Base-by-base conservation (phyloP, 2,113 vertebrate species). In the Tympanuchus pallidicinctus region DNA sequence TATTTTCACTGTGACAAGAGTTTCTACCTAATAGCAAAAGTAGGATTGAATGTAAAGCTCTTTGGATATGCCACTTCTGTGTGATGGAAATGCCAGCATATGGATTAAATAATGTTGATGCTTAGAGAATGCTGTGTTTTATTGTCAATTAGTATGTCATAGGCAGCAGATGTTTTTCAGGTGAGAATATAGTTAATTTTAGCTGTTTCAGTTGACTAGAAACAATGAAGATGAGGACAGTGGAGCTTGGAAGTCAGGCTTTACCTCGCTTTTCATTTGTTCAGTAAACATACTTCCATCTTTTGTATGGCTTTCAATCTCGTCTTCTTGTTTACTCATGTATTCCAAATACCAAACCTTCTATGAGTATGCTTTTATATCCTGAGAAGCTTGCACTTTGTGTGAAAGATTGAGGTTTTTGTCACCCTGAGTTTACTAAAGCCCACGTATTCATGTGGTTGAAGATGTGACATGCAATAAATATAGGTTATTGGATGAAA, bases 11-110 rank as follows among this genome's bases (percentile, higher is more conserved):
- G 92, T 86, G 64, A 4, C 50, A 32, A 78, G 50, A 22, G 38
- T 92, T 91, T 93, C 54, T 88, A 7, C n/a, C 25, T 86, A 80
- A 85, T 30, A 89, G 54, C 60, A 94, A 82, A 88, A 94, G 83
- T 64, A 80, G 70, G 94, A 82, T 19, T 88, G 56, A 94, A 86
- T 36, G 47, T 75, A 40, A 32, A 66, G 10, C 40, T 94, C 11
- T 94, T 24, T 85, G 60, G 93, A 61, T 81, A 25, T 66, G 18
- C 57, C 57, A 40, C 70, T 94, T 81, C 69, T 67, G 70, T 87
- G 38, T 77, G 54, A 42, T 70, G 16, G 76, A 93, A 93, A 90
- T 65, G 57, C 30, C 34, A 61, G 19, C 60, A 22, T 95, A 86
- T 75, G 72, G 48, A 75, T 88, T 70, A 79, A 60, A 52, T 30